Conservation (phyloP, 2,888 invertebrate species). For the Hofmannophila pseudospretella region DNA sequence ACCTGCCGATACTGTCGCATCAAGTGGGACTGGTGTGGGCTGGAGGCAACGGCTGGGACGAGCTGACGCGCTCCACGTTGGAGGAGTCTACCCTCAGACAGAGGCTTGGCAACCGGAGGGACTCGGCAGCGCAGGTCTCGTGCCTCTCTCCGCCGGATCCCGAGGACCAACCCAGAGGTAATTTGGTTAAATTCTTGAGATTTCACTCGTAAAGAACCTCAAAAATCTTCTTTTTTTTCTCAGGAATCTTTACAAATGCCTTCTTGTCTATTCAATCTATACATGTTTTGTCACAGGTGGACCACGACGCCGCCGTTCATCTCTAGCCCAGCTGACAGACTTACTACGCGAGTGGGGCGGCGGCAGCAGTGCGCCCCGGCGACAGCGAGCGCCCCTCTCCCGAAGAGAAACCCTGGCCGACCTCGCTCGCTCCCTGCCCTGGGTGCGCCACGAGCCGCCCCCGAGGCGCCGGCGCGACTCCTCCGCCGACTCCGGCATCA, state of each 20-base stretch:
- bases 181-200: too few species aligned
- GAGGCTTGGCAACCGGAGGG: slow-evolving; percentile 89
- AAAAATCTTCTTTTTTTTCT: too few species aligned
- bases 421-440: slow-evolving; percentile 89
- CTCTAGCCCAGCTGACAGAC: slow-evolving; percentile 92
- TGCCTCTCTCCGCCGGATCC: slow-evolving; percentile 90
- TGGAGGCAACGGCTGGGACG: slow-evolving; percentile 96
- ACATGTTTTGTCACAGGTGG: slow-evolving; percentile 59
- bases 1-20: slow-evolving; percentile 95
- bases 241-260: too few species aligned
- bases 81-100: slow-evolving; percentile 92
- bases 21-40: slow-evolving; percentile 97
- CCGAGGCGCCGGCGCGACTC: slow-evolving; percentile 89
- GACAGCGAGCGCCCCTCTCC: slow-evolving; percentile 83
- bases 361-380: slow-evolving; percentile 71
- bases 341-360: slow-evolving; percentile 92
- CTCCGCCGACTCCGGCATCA: slow-evolving; percentile 91
- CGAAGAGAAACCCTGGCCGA: slow-evolving; percentile 93
- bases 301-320: slow-evolving; percentile 87
- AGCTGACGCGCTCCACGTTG: slow-evolving; percentile 88
- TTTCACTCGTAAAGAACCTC: slow-evolving; percentile 1
- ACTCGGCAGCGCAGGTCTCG: slow-evolving; percentile 94
- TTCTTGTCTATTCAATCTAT: too few species aligned
- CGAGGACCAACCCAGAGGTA: slow-evolving; percentile 76
- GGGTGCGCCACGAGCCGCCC: slow-evolving; percentile 82